Base-by-base conservation (phyloP, 2,888 invertebrate species). In the Carterocephalus palaemon region DNA sequence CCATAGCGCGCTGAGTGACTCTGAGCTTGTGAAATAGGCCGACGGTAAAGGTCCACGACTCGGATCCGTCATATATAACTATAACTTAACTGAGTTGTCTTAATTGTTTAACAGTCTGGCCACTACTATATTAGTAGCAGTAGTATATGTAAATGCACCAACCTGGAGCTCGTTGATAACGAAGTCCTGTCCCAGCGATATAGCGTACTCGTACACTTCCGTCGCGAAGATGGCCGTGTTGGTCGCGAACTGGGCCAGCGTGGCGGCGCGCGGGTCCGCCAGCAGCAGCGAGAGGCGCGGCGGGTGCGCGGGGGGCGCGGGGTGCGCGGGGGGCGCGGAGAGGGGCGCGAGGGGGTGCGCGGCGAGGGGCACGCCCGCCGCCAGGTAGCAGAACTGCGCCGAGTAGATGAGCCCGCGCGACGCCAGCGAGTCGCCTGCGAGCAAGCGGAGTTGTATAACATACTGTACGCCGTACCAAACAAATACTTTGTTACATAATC, bases 311-410 rank as follows among this genome's bases (percentile, higher is more conserved):
- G 24, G 7, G 75, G 93, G 19, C 45, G 42, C 12, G 31, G 55
- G 32, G 91, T 92, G 37, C 47, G 52, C 37, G 46, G 52, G 38
- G 20, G 47, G 43, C 34, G 46, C 56, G 69, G 92, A 47, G 32
- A 48, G 65, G 67, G 72, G 51, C 74, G 43, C 52, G 22, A 62
- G 74, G 61, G 49, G 79, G 77, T 84, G 83, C 24, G 64, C 72
- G 13, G 88, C 83, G 72, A 91, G 88, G 36, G 86, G 89, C 48
- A 90, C 89, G 61, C 94, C 93, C 1, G 93, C 96, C 82, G 97
- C 92, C 62, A 99, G 85, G 87, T 98, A 98, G 78, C 98, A 98
- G 80, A 99, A 97, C 76, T 99, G 98, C 13, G 98, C 96, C 1
- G 96, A 97, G 83, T 93, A 93, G 42, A 95, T 81, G 62, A 94